Evolutionary conservation across 1,140 invertebrate species (phyloP).

Genomic region (Conopomorpha cramerella): DNA sequence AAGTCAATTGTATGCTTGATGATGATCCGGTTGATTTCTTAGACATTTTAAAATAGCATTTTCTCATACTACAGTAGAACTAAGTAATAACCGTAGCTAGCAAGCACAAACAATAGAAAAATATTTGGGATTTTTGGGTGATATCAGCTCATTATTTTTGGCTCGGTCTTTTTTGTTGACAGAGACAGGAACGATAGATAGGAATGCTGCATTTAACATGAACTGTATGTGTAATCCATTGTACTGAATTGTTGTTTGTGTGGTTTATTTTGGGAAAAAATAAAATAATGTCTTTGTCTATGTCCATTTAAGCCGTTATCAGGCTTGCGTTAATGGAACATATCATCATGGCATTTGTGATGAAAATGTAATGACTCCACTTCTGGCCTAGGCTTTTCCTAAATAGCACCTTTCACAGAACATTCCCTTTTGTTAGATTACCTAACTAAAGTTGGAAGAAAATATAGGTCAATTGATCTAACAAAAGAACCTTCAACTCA

Average conservation of each 20-base stretch:
- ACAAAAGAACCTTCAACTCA: too few relatives aligned
- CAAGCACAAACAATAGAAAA: neutral
- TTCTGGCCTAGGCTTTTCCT: too few relatives aligned
- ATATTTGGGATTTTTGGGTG: neutral
- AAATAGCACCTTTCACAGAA: neutral
- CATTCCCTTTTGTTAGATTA: neutral
- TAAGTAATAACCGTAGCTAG: neutral
- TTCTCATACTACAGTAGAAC: neutral
- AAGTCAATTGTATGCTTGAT: constrained; percentile 1
- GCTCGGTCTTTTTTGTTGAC: neutral
- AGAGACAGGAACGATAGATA: too few relatives aligned
- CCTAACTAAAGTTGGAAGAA: too few relatives aligned
- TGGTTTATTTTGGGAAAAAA: too few relatives aligned
- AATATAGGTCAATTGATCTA: too few relatives aligned
- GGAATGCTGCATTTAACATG: too few relatives aligned
- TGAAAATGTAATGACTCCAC: neutral
- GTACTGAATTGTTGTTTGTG: too few relatives aligned
- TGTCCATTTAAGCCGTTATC: too few relatives aligned
- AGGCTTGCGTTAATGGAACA: neutral
- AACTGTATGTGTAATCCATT: too few relatives aligned
- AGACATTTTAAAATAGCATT: neutral
- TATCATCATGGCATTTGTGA: neutral
- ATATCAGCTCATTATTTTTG: neutral
- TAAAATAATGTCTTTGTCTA: too few relatives aligned
- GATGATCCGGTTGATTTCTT: neutral